Base-by-base conservation (phyloP, 2,888 invertebrate genomes). In the Punctoribates punctum region DNA sequence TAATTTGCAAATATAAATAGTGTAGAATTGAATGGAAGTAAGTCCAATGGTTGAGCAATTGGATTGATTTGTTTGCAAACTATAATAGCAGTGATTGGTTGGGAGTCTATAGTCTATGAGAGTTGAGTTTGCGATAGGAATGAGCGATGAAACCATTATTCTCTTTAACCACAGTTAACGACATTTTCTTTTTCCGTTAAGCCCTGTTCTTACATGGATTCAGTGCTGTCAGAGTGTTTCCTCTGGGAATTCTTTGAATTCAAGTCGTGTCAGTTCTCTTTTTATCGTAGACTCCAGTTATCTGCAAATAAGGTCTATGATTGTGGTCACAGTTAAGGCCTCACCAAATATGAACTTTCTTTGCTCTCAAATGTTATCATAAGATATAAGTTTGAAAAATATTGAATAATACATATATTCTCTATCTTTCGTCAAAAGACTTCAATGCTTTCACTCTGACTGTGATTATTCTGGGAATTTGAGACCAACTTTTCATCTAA, bases 131-230 rank as follows among this genome's bases (percentile, higher is more conserved):
- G 62, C 2, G 62, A 62, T 1, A 25, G 6, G 29, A 27, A 25
- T 27, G n/a, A 29, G 27, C 62, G 25, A 27, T 62, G 62, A 62
- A 62, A 62, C 62, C 62, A 62, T 67, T 67, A 67, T 67, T 67
- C 34, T 34, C 34, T 67, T 67, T 67, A 67, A 67, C 67, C 67
- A 67, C 67, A 67, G 67, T 67, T 67, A 67, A 67, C 67, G 67
- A 67, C 67, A 67, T 67, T 67, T 67, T 38, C 67, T 67, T 67
- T 67, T 67, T 67, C 4, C 34, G 34, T 67, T 34, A 38, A 38
- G 34, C 67, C 67, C 67, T 67, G 67, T 67, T 34, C 67, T 67
- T 67, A 67, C 67, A 67, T 67, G 67, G 67, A 13, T 34, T 67
- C 67, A 67, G 1, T 67, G 34, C 34, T 67, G 67, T 67, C 67